Percentiles rank a stretch among this genome's conserved stretches.
phyloP scores from a whole-genome alignment of 1,140 invertebrate genomes.

The Parasteatoda tepidariorum region DNA sequence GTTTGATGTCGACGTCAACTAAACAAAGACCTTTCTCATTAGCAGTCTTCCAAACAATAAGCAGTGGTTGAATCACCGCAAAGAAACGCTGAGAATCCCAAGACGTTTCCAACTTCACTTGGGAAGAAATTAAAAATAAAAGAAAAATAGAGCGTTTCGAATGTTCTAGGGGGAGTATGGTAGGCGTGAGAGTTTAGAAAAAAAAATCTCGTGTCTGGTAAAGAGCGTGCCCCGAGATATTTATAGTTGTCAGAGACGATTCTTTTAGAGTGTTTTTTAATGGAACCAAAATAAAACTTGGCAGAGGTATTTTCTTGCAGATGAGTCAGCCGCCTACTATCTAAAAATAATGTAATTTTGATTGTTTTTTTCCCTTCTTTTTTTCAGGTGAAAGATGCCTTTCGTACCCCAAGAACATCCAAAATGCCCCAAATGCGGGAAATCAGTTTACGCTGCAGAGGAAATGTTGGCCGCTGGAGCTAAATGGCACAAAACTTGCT shows the following conservation, averaged over 20 bases:
- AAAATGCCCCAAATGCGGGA: constrained; percentile 98
- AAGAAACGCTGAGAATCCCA: background rate
- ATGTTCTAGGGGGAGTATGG: background rate
- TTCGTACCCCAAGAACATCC: constrained; percentile 73
- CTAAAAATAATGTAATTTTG: constrained; percentile 9
- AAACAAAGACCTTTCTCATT: background rate
- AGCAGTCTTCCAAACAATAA: background rate
- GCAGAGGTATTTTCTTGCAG: background rate
- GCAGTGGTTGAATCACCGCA: background rate
- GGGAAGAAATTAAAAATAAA: background rate
- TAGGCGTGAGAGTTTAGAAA: background rate
- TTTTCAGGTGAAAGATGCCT: constrained; percentile 62
- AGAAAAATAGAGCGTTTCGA: background rate
- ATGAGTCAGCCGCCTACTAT: constrained; percentile 38
- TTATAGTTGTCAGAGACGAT: background rate
- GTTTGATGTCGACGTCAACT: background rate
- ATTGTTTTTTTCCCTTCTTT: background rate
- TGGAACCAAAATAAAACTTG: constrained; percentile 9
- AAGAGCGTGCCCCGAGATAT: background rate
- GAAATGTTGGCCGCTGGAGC: constrained; percentile 96
- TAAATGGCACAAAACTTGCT: constrained; percentile 99
- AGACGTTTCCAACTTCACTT: background rate
- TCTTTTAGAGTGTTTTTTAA: background rate
- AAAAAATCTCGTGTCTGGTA: background rate
- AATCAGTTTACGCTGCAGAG: constrained; percentile 98